Percentiles rank a stretch among this genome's conserved stretches.
phyloP scores from a whole-genome alignment of 2,113 vertebrate genomes.

The Proterorhinus semilunaris region DNA sequence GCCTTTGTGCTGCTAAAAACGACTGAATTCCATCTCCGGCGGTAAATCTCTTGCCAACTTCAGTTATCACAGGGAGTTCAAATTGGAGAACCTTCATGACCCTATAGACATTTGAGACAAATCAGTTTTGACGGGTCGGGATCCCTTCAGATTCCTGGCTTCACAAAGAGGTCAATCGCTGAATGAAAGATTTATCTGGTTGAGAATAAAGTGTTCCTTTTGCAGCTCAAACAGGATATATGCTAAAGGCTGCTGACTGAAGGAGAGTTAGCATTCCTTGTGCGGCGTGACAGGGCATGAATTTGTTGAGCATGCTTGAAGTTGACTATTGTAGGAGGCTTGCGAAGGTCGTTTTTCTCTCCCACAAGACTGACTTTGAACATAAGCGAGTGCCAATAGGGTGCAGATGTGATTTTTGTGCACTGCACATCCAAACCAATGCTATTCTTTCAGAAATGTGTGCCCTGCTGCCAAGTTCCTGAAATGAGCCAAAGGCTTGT shows the following conservation, averaged over 20 bases:
- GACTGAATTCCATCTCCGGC: constrained; percentile 77
- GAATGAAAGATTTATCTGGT: constrained; percentile 56
- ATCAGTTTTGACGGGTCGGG: constrained; percentile 72
- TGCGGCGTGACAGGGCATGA: constrained; percentile 15
- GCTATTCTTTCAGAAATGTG: constrained; percentile 41
- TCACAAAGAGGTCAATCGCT: constrained; percentile 72
- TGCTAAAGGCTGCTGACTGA: constrained; percentile 21
- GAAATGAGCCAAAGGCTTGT: constrained; percentile 41
- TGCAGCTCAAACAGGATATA: constrained; percentile 22
- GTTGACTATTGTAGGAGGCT: constrained; percentile 27
- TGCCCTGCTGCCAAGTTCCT: constrained; percentile 45
- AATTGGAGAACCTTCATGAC: constrained; percentile 59
- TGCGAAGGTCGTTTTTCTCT: constrained; percentile 54
- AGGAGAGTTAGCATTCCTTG: constrained; percentile 17
- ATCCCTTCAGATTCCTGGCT: constrained; percentile 67
- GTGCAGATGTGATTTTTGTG: constrained; percentile 33
- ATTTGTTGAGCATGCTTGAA: constrained; percentile 16
- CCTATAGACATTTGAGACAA: constrained; percentile 80
- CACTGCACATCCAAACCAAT: constrained; percentile 29
- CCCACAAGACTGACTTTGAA: constrained; percentile 49
- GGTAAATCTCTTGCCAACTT: constrained; percentile 80
- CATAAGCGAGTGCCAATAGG: constrained; percentile 51
- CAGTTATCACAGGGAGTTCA: constrained; percentile 63
- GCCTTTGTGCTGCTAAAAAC: constrained; percentile 72
- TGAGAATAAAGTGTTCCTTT: constrained; percentile 21